phyloP scores from a whole-genome alignment of 2,797 vertebrate species.

The Leucoraja ocellata region DNA sequence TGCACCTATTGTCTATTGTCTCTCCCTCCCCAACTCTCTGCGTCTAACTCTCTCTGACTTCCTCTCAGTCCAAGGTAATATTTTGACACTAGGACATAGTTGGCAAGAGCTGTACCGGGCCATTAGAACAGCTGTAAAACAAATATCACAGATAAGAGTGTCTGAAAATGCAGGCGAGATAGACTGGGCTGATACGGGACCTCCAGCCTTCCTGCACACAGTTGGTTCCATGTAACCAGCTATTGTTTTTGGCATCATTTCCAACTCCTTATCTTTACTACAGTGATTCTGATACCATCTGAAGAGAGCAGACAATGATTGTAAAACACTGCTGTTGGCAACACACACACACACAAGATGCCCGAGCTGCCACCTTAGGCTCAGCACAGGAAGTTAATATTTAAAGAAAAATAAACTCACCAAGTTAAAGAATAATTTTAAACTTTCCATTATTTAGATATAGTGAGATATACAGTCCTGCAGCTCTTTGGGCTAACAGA shows the following conservation, averaged over 20 bases:
- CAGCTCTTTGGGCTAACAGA: no score
- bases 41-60: no score
- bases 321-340: background rate
- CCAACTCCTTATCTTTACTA: background rate
- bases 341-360: background rate
- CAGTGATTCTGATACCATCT: background rate
- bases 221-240: background rate
- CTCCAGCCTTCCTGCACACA: no score
- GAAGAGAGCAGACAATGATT: background rate
- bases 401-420: background rate
- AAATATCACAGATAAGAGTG: background rate
- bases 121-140: background rate
- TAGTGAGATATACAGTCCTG: no score
- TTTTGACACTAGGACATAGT: background rate
- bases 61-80: background rate
- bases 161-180: background rate
- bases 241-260: background rate
- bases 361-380: background rate
- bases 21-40: background rate
- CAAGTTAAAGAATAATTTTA: background rate
- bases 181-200: background rate
- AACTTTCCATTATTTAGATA: no score
- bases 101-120: background rate
- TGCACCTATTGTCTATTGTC: no score
- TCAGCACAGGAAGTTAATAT: background rate